Evolutionary conservation across 2,888 invertebrate species (phyloP).

Genomic region (Selenia dentaria): DNA sequence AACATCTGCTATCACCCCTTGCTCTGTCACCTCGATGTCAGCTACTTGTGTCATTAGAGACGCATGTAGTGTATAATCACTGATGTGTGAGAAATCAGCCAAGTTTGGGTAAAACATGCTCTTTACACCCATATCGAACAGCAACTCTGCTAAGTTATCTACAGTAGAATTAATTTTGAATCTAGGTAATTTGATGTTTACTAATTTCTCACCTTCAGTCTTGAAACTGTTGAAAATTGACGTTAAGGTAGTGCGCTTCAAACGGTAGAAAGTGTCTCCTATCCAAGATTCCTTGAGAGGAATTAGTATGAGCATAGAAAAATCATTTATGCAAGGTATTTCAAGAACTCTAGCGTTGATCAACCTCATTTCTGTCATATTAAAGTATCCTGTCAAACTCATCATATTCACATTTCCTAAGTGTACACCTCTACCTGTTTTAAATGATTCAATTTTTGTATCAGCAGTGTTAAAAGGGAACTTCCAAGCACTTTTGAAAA

Average conservation of each 20-base stretch:
- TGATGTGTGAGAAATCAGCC: slow-evolving; percentile 56
- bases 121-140: slow-evolving; percentile 63
- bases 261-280: slow-evolving; percentile 50
- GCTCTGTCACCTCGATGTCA: slow-evolving; percentile 57
- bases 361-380: slow-evolving; percentile 43
- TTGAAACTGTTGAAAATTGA: slow-evolving; percentile 55
- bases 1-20: slow-evolving; percentile 43
- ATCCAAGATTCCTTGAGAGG: slow-evolving; percentile 42
- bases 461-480: slow-evolving; percentile 51
- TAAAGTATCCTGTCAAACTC: slow-evolving; percentile 54
- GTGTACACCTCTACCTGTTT: not conserved
- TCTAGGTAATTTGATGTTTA: slow-evolving; percentile 58
- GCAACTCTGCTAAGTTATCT: slow-evolving; percentile 57
- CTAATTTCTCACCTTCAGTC: slow-evolving; percentile 35
- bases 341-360: slow-evolving; percentile 57
- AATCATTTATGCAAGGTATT: slow-evolving; percentile 45
- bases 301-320: slow-evolving; percentile 59
- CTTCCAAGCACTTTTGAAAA: slow-evolving; percentile 57
- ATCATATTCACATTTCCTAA: slow-evolving; percentile 61
- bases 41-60: slow-evolving; percentile 60
- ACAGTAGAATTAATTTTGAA: slow-evolving; percentile 53
- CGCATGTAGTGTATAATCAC: slow-evolving; percentile 50
- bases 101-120: slow-evolving; percentile 57
- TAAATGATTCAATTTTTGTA: slow-evolving; percentile 45
- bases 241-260: slow-evolving; percentile 48